Evolutionary conservation across 2,797 vertebrate species (phyloP), one percentile per base, ranked within the genome.

Genomic region (Chelmon rostratus): DNA sequence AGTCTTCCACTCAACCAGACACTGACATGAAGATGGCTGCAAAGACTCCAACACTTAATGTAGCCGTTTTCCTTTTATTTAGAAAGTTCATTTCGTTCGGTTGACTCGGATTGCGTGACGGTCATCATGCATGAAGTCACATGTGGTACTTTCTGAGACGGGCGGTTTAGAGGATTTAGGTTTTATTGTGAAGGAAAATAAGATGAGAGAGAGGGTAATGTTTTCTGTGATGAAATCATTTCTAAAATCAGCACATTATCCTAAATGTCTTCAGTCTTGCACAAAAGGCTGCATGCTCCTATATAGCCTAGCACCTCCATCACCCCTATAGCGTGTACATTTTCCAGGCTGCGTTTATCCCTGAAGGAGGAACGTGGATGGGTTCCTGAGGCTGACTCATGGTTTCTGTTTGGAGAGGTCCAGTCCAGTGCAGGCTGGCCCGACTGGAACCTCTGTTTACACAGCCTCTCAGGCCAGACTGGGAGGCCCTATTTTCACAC

Each of bases 401-500:
- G 92, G 57, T 94, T 95, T 94, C 93, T 94, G 93, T 93, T 92
- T 89, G 88, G 86, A 92, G 84, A 92, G 86, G 92, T 91, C 90
- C 88, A 88, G 90, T 94, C 88, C 89, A 73, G 78, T 80, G 71
- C 71, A 76, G 81, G 44, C 84, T 80, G 87, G 86, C 68, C 89
- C 89, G 52, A 88, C 89, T 90, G 85, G 71, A 89, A 82, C 89
- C 85, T 86, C 61, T 95, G 93, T 94, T 95, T 94, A 93, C 88
- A 90, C 89, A 94, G 92, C 83, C 89, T 93, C 90, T 93, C 85
- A 58, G 91, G 79, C 92, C 93, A 94, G 93, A 95, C 93, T 92
- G 89, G 88, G 93, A 91, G 94, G 93, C 93, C 90, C 90, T 91
- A 89, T 92, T 94, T 94, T 94, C 92, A 93, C 92, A 95, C 94